Evolutionary conservation across 2,797 vertebrate genomes (phyloP), one percentile per base, ranked within the genome.

Genomic region (Enoplosus armatus): DNA sequence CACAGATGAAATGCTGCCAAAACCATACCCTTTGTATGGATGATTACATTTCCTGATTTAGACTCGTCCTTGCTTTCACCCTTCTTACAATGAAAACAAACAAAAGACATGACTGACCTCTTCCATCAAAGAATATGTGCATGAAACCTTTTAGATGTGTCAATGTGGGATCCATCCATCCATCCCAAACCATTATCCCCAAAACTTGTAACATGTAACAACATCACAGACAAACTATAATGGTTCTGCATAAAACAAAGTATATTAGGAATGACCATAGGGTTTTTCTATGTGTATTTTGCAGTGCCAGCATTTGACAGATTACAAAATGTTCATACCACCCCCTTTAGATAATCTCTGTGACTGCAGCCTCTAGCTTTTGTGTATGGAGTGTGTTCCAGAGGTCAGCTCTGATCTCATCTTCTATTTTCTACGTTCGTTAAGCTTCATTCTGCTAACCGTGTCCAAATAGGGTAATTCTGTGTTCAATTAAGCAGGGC

Each of bases 381-480:
- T 82, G 73, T 83, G 68, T 70, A 62, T 59, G 68, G 80, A 79
- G 87, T 91, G 89, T 77, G 83, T 90, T 93, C 90, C 92, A 89
- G 89, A 93, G 91, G 90, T 92, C 91, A 92, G 76, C 77, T 27
- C 71, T 9, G 79, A 91, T 93, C 90, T 84, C 87, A 90, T 91
- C 91, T 87, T 48, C 84, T 81, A 84, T 81, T 88, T 85, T 60
- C 87, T 47, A 67, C 74, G 72, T 92, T 90, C 80, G 87, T 89
- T 87, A 89, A 85, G 80, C 89, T 88, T 80, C 89, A 83, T 89
- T 92, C 91, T 71, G 80, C 85, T 89, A 79, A 89, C 87, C 88
- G 89, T 90, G 89, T 93, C 91, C 92, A 95, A 94, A 94, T 93
- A 84, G 92, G 90, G 88, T 91, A 90, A 92, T 94, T 94, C 87